Evolutionary conservation across 2,113 vertebrate genomes (phyloP), one percentile per base, ranked within the genome.

Genomic region (Montifringilla adamsi): DNA sequence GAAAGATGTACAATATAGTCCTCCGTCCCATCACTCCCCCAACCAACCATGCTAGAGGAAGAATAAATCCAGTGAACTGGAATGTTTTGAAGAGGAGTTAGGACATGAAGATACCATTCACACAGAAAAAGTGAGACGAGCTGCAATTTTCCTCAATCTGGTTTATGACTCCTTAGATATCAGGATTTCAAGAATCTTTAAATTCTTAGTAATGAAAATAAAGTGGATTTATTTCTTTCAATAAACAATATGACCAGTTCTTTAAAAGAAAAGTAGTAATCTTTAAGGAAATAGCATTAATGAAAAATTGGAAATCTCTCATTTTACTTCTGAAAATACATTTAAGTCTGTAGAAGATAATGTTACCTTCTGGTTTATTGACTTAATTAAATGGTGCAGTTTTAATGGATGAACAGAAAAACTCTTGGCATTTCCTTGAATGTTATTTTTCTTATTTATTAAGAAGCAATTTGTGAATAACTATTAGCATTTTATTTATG

Each of bases 171-270:
- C 30, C n/a, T 82, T 22, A 37, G 30, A 35, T 62, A 70, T 8
- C 39, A 74, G 24, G 5, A 47, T 66, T 79, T 89, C n/a, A 62
- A 67, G 18, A 89, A 78, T 75, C n/a, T 86, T 91, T 79, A 58
- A 79, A 89, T 62, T 78, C 2, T 2, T 4, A 22, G 5, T 43
- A 56, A 70, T 5, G 5, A 44, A 89, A 83, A 23, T 20, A 64
- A 90, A 66, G 31, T 47, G 23, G 22, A 77, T 86, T 83, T 86
- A 67, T 91, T 86, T 83, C 3, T 89, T 93, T 86, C 24, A 56
- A 70, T 60, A 74, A 82, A n/a, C 10, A 81, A 5, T 16, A 43
- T 37, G 23, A 82, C 7, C 9, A 58, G 12, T 72, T 72, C 18
- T 44, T 79, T 60, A 35, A 70, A 74, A 69, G 6, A 80, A 72